Evolutionary conservation across 2,113 vertebrate genomes (phyloP).

Genomic region (Thunnus thynnus): DNA sequence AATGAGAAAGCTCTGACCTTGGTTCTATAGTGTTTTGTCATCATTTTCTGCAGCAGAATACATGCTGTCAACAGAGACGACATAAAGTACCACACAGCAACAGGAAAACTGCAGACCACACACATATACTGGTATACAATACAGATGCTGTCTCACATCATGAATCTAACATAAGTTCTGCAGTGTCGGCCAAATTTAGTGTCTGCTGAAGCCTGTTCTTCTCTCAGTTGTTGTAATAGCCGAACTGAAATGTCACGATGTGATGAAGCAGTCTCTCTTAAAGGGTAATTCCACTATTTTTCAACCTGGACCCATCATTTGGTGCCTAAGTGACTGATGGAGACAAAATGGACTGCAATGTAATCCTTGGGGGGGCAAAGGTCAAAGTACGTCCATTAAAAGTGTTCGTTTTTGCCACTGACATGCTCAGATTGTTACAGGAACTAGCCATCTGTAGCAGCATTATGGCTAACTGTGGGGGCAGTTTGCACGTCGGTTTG

Average conservation of each 20-base stretch:
- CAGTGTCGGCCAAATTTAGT: not conserved
- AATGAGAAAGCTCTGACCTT: conserved; percentile 59
- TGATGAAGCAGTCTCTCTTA: not conserved
- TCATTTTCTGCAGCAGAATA: conserved; percentile 22
- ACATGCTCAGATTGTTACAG: too few species aligned
- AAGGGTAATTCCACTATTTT: too few species aligned
- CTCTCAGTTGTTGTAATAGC: not conserved
- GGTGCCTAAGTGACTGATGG: too few species aligned
- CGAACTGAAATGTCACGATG: not conserved
- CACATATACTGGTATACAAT: not conserved
- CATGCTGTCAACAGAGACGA: conserved; percentile 11
- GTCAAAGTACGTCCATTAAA: too few species aligned
- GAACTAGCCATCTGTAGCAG: too few species aligned
- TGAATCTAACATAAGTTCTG: conserved; percentile 13
- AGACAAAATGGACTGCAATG: too few species aligned
- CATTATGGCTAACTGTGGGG: too few species aligned
- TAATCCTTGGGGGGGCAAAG: too few species aligned
- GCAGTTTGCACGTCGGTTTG: too few species aligned
- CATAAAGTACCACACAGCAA: not conserved
- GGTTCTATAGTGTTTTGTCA: conserved; percentile 29
- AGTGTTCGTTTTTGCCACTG: too few species aligned
- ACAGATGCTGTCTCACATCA: not conserved
- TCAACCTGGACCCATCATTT: too few species aligned
- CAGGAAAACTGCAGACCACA: conserved; percentile 20
- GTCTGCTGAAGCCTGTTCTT: conserved; percentile 13